Evolutionary conservation across 1,140 invertebrate species (phyloP).

Genomic region (Wiebesia pumilae): DNA sequence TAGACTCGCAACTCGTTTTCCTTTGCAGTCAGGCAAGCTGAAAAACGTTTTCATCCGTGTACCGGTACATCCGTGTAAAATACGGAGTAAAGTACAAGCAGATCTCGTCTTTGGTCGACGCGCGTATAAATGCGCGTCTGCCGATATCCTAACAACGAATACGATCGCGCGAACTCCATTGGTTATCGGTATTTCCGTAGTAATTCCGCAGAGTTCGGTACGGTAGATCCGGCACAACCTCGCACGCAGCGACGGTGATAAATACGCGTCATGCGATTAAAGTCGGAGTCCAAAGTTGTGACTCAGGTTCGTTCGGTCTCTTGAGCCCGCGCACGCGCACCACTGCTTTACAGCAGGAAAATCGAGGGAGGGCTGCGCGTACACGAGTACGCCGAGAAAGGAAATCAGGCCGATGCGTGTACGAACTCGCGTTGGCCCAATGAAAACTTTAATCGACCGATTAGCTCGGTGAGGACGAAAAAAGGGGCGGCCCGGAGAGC

Average conservation of each 20-base stretch:
- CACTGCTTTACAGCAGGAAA: not conserved
- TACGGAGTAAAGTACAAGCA: too few species aligned
- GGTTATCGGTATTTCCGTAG: not conserved
- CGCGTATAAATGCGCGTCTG: too few species aligned
- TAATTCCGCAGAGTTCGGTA: too few species aligned
- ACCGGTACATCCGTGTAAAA: too few species aligned
- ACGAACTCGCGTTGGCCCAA: not conserved
- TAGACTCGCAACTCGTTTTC: too few species aligned
- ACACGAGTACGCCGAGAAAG: not conserved
- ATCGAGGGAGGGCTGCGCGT: not conserved
- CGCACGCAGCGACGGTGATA: not conserved
- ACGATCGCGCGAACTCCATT: not conserved
- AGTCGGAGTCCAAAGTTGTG: not conserved
- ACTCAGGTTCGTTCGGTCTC: not conserved
- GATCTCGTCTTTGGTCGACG: too few species aligned
- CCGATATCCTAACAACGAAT: not conserved
- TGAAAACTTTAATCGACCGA: constrained; percentile 55
- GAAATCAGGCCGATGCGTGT: not conserved
- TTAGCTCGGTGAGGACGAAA: constrained; percentile 29
- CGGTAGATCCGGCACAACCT: constrained; percentile 11
- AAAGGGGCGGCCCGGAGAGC: not conserved
- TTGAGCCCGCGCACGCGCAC: not conserved
- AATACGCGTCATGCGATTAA: constrained; percentile 4
- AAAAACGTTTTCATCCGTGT: too few species aligned
- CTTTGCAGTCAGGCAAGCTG: too few species aligned